Evolutionary conservation across 2,797 vertebrate genomes (phyloP), one percentile per base, ranked within the genome.

Genomic region (Ciconia nigra): DNA sequence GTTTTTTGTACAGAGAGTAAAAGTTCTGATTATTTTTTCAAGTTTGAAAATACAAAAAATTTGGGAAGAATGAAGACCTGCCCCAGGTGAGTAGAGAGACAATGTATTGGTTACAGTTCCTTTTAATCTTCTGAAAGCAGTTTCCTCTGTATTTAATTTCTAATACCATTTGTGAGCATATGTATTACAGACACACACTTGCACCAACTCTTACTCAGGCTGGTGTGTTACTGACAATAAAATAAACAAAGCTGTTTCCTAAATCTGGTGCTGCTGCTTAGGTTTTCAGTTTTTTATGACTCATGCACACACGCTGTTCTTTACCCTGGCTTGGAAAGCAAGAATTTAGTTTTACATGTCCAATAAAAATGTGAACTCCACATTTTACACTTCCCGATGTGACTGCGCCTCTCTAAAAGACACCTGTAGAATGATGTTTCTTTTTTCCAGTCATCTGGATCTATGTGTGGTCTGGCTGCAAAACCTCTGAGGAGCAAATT

Each of bases 231-330:
- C 58, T 93, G 61, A 83, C 83, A 88, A 9, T 58, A 57, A 91
- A 88, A 47, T 87, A 85, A 96, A 94, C 57, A 97, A 81, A 90
- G n/a, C 51, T 57, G 13, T 81, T 86, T 83, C 54, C 42, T 82
- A 76, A 84, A 89, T 86, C 86, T 91, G 79, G 42, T 91, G 54
- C 24, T 81, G 47, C 88, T 95, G 87, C 93, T 95, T 96, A 87
- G 72, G 54, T 96, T 97, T 97, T 97, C 84, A 89, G 58, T 49
- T 93, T 89, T 87, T 58, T 79, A 90, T 96, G 97, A 97, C 91
- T 98, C 97, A 93, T 96, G 90, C 91, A 89, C 96, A 92, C 94
- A 89, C 42, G 54, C 91, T 96, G 83, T 96, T 97, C 97, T 96
- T 97, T 93, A 94, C 78, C 70, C 92, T 96, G 96, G 88, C 94